A percentile compares a stretch with the other conserved stretches of the same genome.
Evolutionary conservation across 2,888 invertebrate genomes (phyloP).

Genomic region (Germaria angustata): DNA sequence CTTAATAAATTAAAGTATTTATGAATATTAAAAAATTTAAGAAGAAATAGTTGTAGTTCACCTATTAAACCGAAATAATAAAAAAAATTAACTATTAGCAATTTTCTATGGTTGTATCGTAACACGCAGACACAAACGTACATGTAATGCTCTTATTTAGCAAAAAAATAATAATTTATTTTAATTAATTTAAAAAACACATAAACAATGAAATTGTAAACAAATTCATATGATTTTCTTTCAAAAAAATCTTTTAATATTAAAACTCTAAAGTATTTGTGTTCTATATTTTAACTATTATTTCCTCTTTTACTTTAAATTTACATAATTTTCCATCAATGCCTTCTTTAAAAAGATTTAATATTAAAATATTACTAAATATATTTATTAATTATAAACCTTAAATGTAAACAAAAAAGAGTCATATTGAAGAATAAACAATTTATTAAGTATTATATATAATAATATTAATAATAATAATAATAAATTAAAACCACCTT

Average conservation of each 20-base stretch:
- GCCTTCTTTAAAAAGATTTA: conserved; percentile 60
- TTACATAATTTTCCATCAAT: conserved; percentile 63
- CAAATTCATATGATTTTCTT: neutral
- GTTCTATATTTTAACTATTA: conserved; percentile 20
- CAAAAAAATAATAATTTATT: conserved; percentile 44
- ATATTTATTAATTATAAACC: neutral
- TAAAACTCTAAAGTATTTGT: conserved; percentile 36
- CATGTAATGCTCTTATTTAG: conserved; percentile 66
- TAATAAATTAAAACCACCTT: conserved; percentile 60
- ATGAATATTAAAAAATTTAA: conserved; percentile 12
- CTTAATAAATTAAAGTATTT: conserved; percentile 4
- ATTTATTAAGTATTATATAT: conserved; percentile 61
- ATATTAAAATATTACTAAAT: conserved; percentile 27
- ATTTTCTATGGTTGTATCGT: conserved; percentile 77
- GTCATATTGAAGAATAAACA: conserved; percentile 19
- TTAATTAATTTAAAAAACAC: conserved; percentile 38
- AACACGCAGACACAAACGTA: conserved; percentile 64
- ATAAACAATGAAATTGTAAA: conserved; percentile 63
- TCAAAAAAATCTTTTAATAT: neutral
- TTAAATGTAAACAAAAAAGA: conserved; percentile 5
- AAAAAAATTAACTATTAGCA: conserved; percentile 72
- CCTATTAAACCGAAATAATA: conserved; percentile 17
- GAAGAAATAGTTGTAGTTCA: conserved; percentile 26
- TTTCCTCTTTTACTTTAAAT: conserved; percentile 29
- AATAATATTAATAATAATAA: conserved; percentile 9